Evolutionary conservation across 1,140 invertebrate species (phyloP), one percentile per base, ranked within the genome.

Genomic region (Drosophila parvula): DNA sequence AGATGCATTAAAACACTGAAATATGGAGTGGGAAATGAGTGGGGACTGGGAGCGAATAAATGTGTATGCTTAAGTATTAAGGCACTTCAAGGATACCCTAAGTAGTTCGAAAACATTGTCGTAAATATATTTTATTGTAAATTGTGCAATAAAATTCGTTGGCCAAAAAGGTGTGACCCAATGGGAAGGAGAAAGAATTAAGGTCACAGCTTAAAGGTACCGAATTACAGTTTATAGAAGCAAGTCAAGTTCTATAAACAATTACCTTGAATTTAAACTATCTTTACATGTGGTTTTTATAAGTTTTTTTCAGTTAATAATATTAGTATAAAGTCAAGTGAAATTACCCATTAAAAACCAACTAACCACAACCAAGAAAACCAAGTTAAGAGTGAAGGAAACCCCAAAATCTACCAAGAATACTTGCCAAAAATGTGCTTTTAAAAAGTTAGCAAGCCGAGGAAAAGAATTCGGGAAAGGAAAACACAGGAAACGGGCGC

Each of bases 91-190:
- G 59, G 57, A 56, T 69, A 43, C 65, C 50, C 51, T 85, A 78
- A 88, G 68, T 70, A 89, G 68, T 88, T 47, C 56, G 68, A 81
- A 85, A 85, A 84, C 81, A 85, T 85, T 75, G 84, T 89, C 84
- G 84, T 88, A 88, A 88, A 88, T 80, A 80, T 62, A 80, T 89
- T 88, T 88, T 88, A 89, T 84, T 84, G 78, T 89, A 88, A 88
- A 89, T 88, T 88, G 81, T 55, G 40, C 51, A 34, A 79, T 76
- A 82, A 82, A 80, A 70, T 48, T 43, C 41, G 1, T 40, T 45
- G 48, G 27, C 14, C 45, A 58, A 57, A 58, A 71, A 88, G 83
- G 79, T 88, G 77, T 61, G 77, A 79, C 73, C 43, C 45, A 22
- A 1, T 5, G 11, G 27, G 11, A 11, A 53, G 58, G 34, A 34